These are phyloP conservation scores for Glandiceps talaboti DNA, from an alignment of 53 echinoderm and acorn worm genomes.

Conservation along the genomic window DNA sequence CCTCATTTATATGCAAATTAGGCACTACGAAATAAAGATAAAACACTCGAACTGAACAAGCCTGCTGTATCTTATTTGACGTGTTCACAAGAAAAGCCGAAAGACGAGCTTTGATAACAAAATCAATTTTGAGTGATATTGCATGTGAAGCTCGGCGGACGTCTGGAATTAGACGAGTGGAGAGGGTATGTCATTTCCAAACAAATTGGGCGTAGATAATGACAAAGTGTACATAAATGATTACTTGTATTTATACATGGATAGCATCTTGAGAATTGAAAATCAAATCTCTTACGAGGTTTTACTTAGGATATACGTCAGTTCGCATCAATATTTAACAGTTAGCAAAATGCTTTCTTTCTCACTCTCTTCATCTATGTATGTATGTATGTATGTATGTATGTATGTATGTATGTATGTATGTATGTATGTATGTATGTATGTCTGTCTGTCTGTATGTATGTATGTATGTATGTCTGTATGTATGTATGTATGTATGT, in stretches of 20 bases:
- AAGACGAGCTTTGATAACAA: neutral
- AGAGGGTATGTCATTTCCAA: neutral
- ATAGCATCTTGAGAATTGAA: neutral
- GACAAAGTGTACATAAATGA: neutral
- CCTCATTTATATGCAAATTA: neutral
- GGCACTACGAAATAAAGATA: neutral
- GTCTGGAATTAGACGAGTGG: neutral
- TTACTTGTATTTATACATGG: neutral
- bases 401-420: too few relatives aligned
- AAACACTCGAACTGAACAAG: neutral
- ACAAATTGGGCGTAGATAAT: neutral
- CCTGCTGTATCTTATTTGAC: neutral
- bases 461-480: too few relatives aligned
- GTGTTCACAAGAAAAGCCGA: neutral
- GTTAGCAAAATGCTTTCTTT: too few relatives aligned
- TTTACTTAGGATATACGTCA: too few relatives aligned
- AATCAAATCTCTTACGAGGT: too few relatives aligned
- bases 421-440: too few relatives aligned
- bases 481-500: too few relatives aligned
- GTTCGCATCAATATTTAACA: too few relatives aligned
- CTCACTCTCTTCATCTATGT: too few relatives aligned
- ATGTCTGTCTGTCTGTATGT: too few relatives aligned
- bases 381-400: too few relatives aligned
- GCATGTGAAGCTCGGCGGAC: neutral
- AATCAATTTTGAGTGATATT: neutral